Conservation (phyloP, 2,888 invertebrate genomes). For the Macroteleia sp. region DNA sequence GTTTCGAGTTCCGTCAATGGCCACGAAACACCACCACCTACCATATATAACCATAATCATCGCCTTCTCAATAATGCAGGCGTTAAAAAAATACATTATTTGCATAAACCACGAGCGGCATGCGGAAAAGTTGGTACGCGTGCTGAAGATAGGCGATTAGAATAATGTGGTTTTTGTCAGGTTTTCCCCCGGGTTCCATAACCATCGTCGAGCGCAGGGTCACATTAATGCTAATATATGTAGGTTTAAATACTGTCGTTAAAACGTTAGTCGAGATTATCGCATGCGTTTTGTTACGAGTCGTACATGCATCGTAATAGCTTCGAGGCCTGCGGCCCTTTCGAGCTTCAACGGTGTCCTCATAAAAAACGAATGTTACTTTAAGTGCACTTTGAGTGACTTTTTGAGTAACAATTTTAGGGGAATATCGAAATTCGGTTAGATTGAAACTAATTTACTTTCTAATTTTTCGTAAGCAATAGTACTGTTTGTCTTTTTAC, state of each 20-base stretch:
- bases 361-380: constrained; percentile 14
- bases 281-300: constrained; percentile 47
- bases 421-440: too few species aligned
- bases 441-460: too few species aligned
- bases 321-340: constrained; percentile 13
- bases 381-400: constrained; percentile 5
- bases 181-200: constrained; percentile 36
- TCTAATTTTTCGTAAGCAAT: too few species aligned
- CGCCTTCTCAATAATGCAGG: constrained; percentile 4
- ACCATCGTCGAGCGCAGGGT: constrained; percentile 28
- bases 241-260: constrained; percentile 69
- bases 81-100: constrained; percentile 17
- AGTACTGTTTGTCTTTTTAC: too few species aligned
- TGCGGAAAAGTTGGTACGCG: constrained; percentile 21
- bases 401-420: too few species aligned
- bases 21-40: too few species aligned
- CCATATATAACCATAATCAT: constrained; percentile 27
- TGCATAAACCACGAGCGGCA: too few species aligned
- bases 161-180: constrained; percentile 27
- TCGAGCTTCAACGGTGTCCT: not conserved
- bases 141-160: constrained; percentile 24
- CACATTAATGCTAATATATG: constrained; percentile 64
- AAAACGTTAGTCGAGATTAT: constrained; percentile 63
- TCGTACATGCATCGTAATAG: constrained; percentile 30
- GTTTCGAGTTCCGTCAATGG: too few species aligned